A percentile compares a stretch with the other conserved stretches of the same genome.
phyloP scores from a whole-genome alignment of 2,888 invertebrate genomes.

The Ennomos fuscantarius region DNA sequence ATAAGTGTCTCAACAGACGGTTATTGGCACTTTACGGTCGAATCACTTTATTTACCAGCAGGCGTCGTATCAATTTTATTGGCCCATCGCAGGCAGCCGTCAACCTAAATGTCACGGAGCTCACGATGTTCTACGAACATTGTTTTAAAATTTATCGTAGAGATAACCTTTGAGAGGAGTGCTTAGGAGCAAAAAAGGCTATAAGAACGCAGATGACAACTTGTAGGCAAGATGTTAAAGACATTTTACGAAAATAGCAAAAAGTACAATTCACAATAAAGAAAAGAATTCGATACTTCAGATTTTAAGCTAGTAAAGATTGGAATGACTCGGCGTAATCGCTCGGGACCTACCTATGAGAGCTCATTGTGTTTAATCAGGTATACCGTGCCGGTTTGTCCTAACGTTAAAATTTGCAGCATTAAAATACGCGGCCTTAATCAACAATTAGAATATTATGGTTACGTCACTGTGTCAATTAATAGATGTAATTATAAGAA shows the following conservation, averaged over 20 bases:
- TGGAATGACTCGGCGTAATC: too few species aligned
- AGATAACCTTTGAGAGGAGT: conserved; percentile 28
- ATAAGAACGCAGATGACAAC: conserved; percentile 7
- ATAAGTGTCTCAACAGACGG: conserved; percentile 22
- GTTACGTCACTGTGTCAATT: too few species aligned
- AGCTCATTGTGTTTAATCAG: too few species aligned
- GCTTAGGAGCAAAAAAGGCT: conserved; percentile 17
- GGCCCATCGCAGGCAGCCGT: conserved; percentile 51
- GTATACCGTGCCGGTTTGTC: too few species aligned
- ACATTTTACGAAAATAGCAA: conserved; percentile 8
- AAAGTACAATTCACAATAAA: background rate
- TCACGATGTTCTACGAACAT: conserved; percentile 32
- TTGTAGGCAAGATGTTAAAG: conserved; percentile 10
- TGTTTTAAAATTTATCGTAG: conserved; percentile 38
- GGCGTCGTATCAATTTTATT: conserved; percentile 68
- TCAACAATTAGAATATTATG: too few species aligned
- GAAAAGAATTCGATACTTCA: too few species aligned
- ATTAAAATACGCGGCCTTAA: too few species aligned
- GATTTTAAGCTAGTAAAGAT: too few species aligned
- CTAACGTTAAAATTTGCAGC: too few species aligned
- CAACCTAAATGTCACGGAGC: conserved; percentile 43
- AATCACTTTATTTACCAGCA: conserved; percentile 69
- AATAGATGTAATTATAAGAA: too few species aligned
- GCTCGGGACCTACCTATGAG: too few species aligned
- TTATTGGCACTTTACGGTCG: conserved; percentile 60